Evolutionary conservation across 2,113 vertebrate species (phyloP).

Genomic region (Corvus cornix): DNA sequence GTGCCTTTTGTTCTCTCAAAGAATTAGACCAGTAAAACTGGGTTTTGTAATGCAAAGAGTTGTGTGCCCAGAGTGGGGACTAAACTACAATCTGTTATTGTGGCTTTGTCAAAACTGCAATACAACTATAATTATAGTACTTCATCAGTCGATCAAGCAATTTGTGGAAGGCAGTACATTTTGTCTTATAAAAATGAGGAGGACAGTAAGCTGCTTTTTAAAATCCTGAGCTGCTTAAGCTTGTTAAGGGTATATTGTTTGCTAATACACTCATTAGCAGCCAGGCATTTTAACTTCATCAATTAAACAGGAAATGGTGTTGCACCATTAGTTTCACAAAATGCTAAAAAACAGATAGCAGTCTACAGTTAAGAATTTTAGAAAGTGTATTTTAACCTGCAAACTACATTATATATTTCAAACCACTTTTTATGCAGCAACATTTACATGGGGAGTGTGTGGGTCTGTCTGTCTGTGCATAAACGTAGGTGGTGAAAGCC

Average conservation of each 20-base stretch:
- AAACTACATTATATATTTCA: not conserved
- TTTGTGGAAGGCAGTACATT: constrained; percentile 71
- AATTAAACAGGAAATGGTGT: constrained; percentile 75
- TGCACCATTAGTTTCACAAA: constrained; percentile 64
- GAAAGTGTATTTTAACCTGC: constrained; percentile 42
- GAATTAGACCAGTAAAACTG: constrained; percentile 71
- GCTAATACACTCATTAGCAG: constrained; percentile 79
- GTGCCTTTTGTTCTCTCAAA: constrained; percentile 69
- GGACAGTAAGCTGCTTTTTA: constrained; percentile 73
- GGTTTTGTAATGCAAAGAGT: constrained; percentile 72
- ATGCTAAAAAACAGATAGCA: constrained; percentile 62
- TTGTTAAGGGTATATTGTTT: constrained; percentile 75
- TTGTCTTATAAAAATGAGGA: constrained; percentile 73
- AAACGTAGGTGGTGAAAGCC: constrained; percentile 23
- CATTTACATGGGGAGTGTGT: not conserved
- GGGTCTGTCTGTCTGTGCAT: not conserved
- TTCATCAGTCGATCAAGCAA: constrained; percentile 73
- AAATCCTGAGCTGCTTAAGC: constrained; percentile 77
- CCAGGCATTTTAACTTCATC: constrained; percentile 77
- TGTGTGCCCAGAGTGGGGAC: constrained; percentile 56
- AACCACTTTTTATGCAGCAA: not conserved
- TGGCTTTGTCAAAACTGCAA: constrained; percentile 69
- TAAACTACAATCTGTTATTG: constrained; percentile 68
- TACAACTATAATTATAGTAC: constrained; percentile 67
- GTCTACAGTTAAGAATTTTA: constrained; percentile 21